Percentiles rank a stretch among this genome's conserved stretches.
phyloP scores from a whole-genome alignment of 2,113 vertebrate genomes.

The Pangasianodon hypophthalmus region DNA sequence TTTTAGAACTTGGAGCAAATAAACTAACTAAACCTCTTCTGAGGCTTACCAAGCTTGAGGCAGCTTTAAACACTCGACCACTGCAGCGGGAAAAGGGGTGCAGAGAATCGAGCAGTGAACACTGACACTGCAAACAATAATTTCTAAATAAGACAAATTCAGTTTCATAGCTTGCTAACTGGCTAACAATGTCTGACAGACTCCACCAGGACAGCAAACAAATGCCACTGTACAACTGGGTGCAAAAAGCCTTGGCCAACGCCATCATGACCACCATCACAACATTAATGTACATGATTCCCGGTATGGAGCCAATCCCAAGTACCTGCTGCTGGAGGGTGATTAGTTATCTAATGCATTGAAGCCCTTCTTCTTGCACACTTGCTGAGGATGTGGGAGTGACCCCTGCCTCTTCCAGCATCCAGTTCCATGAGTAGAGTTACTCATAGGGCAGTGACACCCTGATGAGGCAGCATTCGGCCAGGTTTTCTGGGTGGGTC shows the following conservation, averaged over 20 bases:
- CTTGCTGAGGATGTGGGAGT: not conserved
- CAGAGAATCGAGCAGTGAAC: not conserved
- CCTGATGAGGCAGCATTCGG: too few species aligned
- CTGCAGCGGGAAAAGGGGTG: not conserved
- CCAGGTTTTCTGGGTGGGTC: not conserved
- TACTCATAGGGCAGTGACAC: too few species aligned
- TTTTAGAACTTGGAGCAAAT: not conserved
- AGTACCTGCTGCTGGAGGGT: not conserved
- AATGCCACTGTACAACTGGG: not conserved
- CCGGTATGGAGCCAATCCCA: not conserved
- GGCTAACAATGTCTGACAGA: not conserved
- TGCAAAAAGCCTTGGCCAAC: not conserved
- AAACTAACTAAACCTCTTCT: not conserved
- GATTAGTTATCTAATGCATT: not conserved
- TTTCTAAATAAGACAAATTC: not conserved
- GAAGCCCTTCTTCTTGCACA: not conserved
- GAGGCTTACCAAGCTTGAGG: not conserved
- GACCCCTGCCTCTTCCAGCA: not conserved
- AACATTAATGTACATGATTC: not conserved
- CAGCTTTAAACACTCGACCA: not conserved
- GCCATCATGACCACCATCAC: not conserved
- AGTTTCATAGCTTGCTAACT: not conserved
- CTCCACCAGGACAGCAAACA: not conserved
- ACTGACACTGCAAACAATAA: not conserved
- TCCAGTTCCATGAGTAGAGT: not conserved